Base-by-base conservation (phyloP, 2,113 vertebrate genomes). In the Ctenodactylus gundi region DNA sequence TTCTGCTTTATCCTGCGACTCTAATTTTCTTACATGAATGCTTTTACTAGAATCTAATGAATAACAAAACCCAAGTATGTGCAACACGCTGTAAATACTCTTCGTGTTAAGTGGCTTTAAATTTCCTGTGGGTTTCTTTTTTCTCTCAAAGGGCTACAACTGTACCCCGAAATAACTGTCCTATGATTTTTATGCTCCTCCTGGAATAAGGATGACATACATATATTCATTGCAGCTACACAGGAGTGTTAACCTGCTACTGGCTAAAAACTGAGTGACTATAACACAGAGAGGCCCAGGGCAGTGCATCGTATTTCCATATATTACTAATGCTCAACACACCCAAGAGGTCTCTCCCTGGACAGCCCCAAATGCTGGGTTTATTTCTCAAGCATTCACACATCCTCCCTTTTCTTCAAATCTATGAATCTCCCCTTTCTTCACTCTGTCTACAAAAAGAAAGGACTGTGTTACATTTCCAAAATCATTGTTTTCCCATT, bases 361-460 rank as follows among this genome's bases (percentile, higher is more conserved):
- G 78, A 68, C 7, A 83, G 75, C 34, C n/a, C 70, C 18, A 76
- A 60, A 64, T 34, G 60, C 4, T 58, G 4, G 13, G 57, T 60
- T 41, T 78, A 39, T 36, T 75, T 29, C 49, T 51, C n/a, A 49
- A 76, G 51, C 55, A 65, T 55, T 58, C 46, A 49, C 9, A 34
- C 17, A 83, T 12, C 34, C 21, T 77, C 39, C 60, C 11, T 1
- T 64, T 67, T 80, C 57, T 49, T 44, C 72, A n/a, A 82, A 55
- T 58, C n/a, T 58, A 53, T 4, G 39, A n/a, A n/a, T n/a, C 21
- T 77, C 39, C 60, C 11, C 1, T 64, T 67, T 80, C 57, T 49
- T 44, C 72, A n/a, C 77, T 70, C 90, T 84, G 20, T 65, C 75
- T 94, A 92, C 62, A 64, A 46, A 57, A 88, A 85, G 82, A 89